Conservation (phyloP, 2,113 vertebrate species). For the Azemiops feae region DNA sequence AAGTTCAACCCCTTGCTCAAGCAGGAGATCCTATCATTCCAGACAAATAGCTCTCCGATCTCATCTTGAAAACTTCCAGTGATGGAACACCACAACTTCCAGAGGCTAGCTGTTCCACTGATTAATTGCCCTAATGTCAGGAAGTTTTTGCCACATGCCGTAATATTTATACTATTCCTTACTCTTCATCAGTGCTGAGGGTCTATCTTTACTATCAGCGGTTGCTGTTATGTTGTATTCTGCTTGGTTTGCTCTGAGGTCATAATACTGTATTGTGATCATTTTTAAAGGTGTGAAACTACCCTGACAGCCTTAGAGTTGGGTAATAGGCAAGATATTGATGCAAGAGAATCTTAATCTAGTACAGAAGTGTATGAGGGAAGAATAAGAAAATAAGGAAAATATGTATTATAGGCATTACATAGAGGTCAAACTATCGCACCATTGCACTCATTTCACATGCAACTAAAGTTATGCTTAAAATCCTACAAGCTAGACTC, state of each 20-base stretch:
- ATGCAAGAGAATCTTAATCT: not conserved
- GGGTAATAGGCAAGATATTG: not conserved
- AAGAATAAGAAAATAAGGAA: not conserved
- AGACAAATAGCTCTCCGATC: not conserved
- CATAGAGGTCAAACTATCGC: not conserved
- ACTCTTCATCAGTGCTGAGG: not conserved
- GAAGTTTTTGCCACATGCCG: not conserved
- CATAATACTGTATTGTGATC: not conserved
- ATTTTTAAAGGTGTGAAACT: too few species aligned
- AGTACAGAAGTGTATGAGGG: not conserved
- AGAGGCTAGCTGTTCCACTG: not conserved
- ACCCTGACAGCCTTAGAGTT: not conserved
- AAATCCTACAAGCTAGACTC: too few species aligned
- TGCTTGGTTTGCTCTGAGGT: not conserved
- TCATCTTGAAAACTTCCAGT: not conserved
- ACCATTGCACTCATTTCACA: too few species aligned
- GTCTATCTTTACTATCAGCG: not conserved
- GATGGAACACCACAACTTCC: not conserved
- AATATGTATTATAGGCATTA: not conserved
- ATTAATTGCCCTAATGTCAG: not conserved
- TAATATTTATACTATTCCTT: not conserved
- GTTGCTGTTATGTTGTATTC: not conserved
- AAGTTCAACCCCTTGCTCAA: too few species aligned
- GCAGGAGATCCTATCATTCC: not conserved
- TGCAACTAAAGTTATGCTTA: too few species aligned